Base-by-base conservation (phyloP, 2,888 invertebrate species). In the Plagiodera versicolora region DNA sequence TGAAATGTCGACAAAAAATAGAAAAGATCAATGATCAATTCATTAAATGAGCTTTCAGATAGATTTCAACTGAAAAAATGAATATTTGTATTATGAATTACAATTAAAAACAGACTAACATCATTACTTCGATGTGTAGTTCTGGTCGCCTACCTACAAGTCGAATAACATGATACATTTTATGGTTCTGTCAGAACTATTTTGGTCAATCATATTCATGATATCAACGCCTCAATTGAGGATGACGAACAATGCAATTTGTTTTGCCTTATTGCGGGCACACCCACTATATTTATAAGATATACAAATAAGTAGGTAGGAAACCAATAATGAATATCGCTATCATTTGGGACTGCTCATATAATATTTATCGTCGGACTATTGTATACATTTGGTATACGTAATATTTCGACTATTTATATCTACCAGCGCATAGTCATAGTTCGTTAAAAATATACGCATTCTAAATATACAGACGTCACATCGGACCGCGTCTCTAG, bases 391-490 rank as follows among this genome's bases (percentile, higher is more conserved):
- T 49, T 52, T 39, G 39, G 64, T 62, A 63, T 65, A 67, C 64
- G 63, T 67, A 64, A 66, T 66, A 65, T 61, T 65, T 63, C 59
- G 66, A 71, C 74, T 74, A 75, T 75, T 75, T 74, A 73, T 75
- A 73, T 65, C 67, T 14, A 63, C 63, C 65, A 65, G 66, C 69
- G 68, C 67, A 70, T 70, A 70, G 39, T 39, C 39, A 39, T 39
- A 39, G 39, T 39, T 67, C 68, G 72, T 70, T 73, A 75, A 72
- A 76, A 74, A 75, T 74, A 74, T 64, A 69, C 71, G 39, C 39
- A 68, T 72, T 74, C 75, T 76, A 76, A 72, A 74, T 74, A 73
- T 75, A 74, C 39, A 39, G 39, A 14, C 68, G 65, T 60, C 59
- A 61, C 59, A 58, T 62, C 58, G 58, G 32, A 52, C 55, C 49